These are phyloP conservation scores for Lytechinus variegatus DNA, from an alignment of 35 echinoderm and acorn worm genomes.

Conservation along the genomic window DNA sequence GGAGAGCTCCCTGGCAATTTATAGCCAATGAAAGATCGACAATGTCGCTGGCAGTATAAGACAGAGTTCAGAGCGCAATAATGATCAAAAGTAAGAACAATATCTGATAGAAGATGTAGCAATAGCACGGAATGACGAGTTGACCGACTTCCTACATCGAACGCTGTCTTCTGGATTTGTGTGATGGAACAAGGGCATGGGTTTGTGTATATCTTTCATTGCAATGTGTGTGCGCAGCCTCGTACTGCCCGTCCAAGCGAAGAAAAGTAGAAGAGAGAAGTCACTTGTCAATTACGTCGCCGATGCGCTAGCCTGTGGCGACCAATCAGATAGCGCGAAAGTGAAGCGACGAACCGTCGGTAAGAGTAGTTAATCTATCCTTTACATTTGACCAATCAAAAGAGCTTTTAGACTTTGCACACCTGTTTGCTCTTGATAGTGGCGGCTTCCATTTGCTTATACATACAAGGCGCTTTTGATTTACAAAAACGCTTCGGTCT, in stretches of 20 bases:
- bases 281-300: constrained; percentile 53
- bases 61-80: neutral
- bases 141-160: neutral
- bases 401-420: constrained; percentile 2
- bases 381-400: constrained; percentile 47
- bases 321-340: constrained; percentile 13
- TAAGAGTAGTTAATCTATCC: constrained; percentile 29
- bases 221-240: neutral
- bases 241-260: constrained; percentile 29
- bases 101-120: neutral
- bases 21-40: neutral
- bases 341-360: constrained; percentile 14
- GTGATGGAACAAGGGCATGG: neutral
- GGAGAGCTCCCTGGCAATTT: constrained; percentile 14
- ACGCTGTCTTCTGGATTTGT: neutral
- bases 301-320: neutral
- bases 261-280: neutral
- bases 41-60: neutral
- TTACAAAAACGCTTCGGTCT: neutral
- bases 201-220: constrained; percentile 6
- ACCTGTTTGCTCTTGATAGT: neutral
- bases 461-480: neutral
- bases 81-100: neutral
- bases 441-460: neutral
- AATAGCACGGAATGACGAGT: neutral